phyloP scores from a whole-genome alignment of 2,113 vertebrate genomes.

The Archilochus colubris region DNA sequence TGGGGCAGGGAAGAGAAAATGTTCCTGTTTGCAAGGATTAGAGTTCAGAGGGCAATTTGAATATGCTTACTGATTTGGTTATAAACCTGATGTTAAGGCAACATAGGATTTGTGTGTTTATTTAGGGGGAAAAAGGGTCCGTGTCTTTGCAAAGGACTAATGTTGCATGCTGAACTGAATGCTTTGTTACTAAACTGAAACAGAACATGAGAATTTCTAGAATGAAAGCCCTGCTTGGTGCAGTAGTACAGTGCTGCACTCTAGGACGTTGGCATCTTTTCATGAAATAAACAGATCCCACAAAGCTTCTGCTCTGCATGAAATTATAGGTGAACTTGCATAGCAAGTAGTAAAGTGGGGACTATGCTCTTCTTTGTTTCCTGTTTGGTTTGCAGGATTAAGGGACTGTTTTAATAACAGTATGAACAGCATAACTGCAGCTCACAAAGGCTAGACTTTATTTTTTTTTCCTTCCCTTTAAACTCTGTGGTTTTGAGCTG shows the following conservation, averaged over 20 bases:
- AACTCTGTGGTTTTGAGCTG: constrained; percentile 14
- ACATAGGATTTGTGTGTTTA: background rate
- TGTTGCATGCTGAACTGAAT: constrained; percentile 20
- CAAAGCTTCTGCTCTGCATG: constrained; percentile 53
- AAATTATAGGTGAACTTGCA: constrained; percentile 62
- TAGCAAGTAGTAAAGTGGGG: background rate
- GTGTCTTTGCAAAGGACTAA: constrained; percentile 30
- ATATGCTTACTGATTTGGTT: constrained; percentile 9
- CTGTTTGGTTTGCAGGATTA: constrained; percentile 50
- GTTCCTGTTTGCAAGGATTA: background rate
- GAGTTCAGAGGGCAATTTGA: constrained; percentile 17
- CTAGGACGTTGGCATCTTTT: constrained; percentile 56
- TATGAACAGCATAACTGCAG: constrained; percentile 5
- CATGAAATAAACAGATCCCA: constrained; percentile 62
- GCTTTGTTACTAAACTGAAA: constrained; percentile 55
- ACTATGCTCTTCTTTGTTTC: constrained; percentile 65
- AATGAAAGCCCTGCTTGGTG: constrained; percentile 23
- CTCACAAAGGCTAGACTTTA: background rate
- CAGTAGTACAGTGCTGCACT: constrained; percentile 44
- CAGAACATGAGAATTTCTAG: constrained; percentile 44
- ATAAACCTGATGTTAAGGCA: constrained; percentile 2
- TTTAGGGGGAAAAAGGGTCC: background rate
- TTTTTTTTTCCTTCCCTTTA: constrained; percentile 31
- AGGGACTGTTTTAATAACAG: constrained; percentile 51
- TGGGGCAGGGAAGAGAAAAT: constrained; percentile 15